These are phyloP conservation scores for Eilema depressum DNA, from an alignment of 2,888 invertebrate species.

Conservation along the genomic window DNA sequence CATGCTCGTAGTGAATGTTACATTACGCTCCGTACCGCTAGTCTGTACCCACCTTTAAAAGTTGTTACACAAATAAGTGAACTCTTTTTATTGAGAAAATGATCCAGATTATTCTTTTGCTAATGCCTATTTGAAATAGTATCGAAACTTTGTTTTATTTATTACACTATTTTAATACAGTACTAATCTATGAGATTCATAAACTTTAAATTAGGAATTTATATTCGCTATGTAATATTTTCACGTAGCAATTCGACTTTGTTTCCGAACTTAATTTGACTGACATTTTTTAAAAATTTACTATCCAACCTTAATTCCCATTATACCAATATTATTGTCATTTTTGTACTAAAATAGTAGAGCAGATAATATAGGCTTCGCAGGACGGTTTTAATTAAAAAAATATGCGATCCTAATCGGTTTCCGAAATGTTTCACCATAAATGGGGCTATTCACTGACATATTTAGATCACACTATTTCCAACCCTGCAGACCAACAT, in stretches of 20 bases:
- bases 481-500: background rate
- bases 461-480: background rate
- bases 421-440: conserved; percentile 12
- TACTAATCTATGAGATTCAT: conserved; percentile 41
- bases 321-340: conserved; percentile 70
- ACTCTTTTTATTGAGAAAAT: too few relatives aligned
- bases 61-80: too few relatives aligned
- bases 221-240: conserved; percentile 14
- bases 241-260: conserved; percentile 13
- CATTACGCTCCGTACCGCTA: background rate
- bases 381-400: conserved; percentile 61
- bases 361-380: conserved; percentile 55
- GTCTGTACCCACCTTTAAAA: background rate
- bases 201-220: conserved; percentile 17
- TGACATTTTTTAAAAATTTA: conserved; percentile 26
- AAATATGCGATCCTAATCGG: conserved; percentile 20
- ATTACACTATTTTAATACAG: conserved; percentile 16
- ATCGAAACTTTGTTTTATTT: conserved; percentile 3
- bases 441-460: background rate
- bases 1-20: background rate
- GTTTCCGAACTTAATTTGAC: conserved; percentile 21
- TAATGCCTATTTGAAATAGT: conserved; percentile 6
- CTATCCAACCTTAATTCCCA: conserved; percentile 36
- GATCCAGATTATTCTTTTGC: background rate
- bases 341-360: conserved; percentile 73